A percentile compares a stretch with the other conserved stretches of the same genome.
Evolutionary conservation across 2,888 invertebrate genomes (phyloP).

Genomic region (Parapristionchus giblindavisi): DNA sequence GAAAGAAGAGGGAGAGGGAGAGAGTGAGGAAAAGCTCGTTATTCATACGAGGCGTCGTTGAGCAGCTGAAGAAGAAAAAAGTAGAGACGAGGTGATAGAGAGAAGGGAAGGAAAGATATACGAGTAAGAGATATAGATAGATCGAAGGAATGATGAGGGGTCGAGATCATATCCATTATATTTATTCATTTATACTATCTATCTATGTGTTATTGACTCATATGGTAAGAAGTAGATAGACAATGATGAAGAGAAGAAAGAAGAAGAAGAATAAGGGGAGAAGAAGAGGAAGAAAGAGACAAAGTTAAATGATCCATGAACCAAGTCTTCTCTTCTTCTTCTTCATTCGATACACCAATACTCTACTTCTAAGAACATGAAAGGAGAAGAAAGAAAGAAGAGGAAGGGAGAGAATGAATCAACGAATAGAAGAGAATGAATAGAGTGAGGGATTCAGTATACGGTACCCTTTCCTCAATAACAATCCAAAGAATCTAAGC

Average conservation of each 20-base stretch:
- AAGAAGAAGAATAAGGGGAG: slow-evolving; percentile 12
- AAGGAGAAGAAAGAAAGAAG: too few species aligned
- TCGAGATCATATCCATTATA: too few species aligned
- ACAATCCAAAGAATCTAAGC: too few species aligned
- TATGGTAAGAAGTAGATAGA: too few species aligned
- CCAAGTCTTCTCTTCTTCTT: slow-evolving; percentile 25
- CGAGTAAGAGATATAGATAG: neutral
- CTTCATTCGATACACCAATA: too few species aligned
- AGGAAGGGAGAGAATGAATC: too few species aligned
- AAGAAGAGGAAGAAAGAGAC: neutral
- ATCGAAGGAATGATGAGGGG: neutral
- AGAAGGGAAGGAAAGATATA: neutral
- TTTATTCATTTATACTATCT: too few species aligned
- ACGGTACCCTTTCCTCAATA: too few species aligned
- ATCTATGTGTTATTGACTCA: too few species aligned
- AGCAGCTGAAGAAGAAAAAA: slow-evolving; percentile 12
- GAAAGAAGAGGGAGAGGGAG: neutral
- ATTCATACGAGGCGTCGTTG: slow-evolving; percentile 31
- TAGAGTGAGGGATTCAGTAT: too few species aligned
- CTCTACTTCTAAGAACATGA: too few species aligned
- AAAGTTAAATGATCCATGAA: slow-evolving; percentile 31
- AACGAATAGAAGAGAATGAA: too few species aligned
- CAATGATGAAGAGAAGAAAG: neutral
- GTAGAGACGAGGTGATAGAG: neutral
- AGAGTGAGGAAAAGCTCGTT: slow-evolving; percentile 36